Conservation (phyloP, 2,113 vertebrate species). For the Sphaerodactylus townsendi region DNA sequence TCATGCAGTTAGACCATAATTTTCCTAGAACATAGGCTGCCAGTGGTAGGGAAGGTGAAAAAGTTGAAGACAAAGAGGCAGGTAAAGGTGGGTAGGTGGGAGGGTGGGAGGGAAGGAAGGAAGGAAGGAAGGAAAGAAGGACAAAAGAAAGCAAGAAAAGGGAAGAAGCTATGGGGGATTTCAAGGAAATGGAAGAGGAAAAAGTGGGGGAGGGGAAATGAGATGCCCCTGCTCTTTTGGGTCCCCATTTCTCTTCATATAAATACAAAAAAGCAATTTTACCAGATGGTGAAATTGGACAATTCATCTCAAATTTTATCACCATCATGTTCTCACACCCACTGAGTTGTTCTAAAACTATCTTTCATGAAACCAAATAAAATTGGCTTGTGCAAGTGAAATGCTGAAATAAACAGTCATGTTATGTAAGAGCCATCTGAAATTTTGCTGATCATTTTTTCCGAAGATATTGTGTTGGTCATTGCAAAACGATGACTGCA, state of each 20-base stretch:
- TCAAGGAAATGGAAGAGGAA: too few relatives aligned
- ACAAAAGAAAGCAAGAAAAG: too few relatives aligned
- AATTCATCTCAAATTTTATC: constrained; percentile 45
- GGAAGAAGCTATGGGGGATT: too few relatives aligned
- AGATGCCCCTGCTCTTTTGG: too few relatives aligned
- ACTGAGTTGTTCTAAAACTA: constrained; percentile 69
- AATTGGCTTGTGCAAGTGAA: constrained; percentile 50
- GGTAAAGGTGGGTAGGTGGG: too few relatives aligned
- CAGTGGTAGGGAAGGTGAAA: too few relatives aligned
- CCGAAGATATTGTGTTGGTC: constrained; percentile 17
- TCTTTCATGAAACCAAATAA: constrained; percentile 61
- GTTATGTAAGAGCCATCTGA: constrained; percentile 55
- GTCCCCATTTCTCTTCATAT: constrained; percentile 40
- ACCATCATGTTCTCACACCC: constrained; percentile 68
- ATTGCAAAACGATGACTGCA: neutral
- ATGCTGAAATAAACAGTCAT: constrained; percentile 49
- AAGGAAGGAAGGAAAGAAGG: too few relatives aligned
- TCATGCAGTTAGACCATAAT: too few relatives aligned
- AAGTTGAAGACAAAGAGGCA: too few relatives aligned
- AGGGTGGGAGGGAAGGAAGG: too few relatives aligned
- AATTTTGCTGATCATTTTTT: constrained; percentile 40
- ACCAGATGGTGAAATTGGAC: constrained; percentile 70
- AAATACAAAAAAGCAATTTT: constrained; percentile 56
- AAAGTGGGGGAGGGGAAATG: too few relatives aligned
- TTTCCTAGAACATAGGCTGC: too few relatives aligned